Percentiles rank a stretch among this genome's conserved stretches.
Conservation (phyloP, 2,888 invertebrate species). For the Trichogramma dendrolimi region DNA sequence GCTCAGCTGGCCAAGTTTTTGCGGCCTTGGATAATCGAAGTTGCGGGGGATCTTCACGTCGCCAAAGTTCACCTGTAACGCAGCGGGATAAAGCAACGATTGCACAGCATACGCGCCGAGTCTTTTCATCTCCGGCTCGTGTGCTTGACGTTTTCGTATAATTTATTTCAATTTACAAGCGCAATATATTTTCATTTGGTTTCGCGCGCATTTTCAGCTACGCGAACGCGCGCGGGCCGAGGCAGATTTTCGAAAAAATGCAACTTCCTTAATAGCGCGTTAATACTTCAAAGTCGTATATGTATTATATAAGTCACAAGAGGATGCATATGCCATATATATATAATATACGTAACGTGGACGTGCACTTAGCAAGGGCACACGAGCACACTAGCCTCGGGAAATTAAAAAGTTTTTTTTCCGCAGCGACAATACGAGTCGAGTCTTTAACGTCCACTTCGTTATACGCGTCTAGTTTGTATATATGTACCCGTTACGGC, state of each 20-base stretch:
- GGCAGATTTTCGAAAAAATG: too few species aligned
- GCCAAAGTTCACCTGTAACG: slow-evolving; percentile 78
- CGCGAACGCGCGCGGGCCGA: neutral
- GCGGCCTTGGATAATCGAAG: slow-evolving; percentile 79
- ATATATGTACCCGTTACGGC: too few species aligned
- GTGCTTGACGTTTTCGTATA: neutral
- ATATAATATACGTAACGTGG: too few species aligned
- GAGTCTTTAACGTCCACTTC: slow-evolving; percentile 19
- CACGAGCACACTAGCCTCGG: neutral
- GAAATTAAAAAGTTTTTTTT: slow-evolving; percentile 15
- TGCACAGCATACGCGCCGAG: neutral
- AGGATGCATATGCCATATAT: too few species aligned
- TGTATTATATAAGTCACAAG: too few species aligned
- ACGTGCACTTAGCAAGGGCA: neutral
- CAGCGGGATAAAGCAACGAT: neutral
- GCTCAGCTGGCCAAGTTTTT: slow-evolving; percentile 69
- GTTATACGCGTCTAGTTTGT: slow-evolving; percentile 4
- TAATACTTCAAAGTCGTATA: too few species aligned
- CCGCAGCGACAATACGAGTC: slow-evolving; percentile 17
- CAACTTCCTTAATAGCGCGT: too few species aligned
- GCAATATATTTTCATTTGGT: neutral
- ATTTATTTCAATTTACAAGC: neutral
- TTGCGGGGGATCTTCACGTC: slow-evolving; percentile 75
- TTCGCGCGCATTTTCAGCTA: neutral
- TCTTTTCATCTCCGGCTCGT: neutral